A percentile compares a stretch with the other conserved stretches of the same genome.
Conservation (phyloP, 2,888 invertebrate species). For the Phyllotreta cruciferae region DNA sequence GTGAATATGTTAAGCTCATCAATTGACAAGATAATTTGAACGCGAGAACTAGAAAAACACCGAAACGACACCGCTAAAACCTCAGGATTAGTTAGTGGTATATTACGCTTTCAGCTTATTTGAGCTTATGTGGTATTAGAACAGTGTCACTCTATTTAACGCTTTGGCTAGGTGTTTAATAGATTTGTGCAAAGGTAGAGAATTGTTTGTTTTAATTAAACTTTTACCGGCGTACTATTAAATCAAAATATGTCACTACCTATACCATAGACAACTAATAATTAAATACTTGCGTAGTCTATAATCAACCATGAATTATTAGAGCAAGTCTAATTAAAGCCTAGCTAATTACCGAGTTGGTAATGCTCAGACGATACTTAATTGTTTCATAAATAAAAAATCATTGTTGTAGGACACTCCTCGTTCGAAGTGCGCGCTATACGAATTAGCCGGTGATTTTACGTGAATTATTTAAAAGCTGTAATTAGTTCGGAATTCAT, state of each 20-base stretch:
- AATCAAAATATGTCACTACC: too few species aligned
- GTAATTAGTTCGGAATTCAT: constrained; percentile 23
- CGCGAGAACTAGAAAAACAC: constrained; percentile 37
- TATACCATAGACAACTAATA: background rate
- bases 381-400: constrained; percentile 39
- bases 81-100: constrained; percentile 47
- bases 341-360: constrained; percentile 20
- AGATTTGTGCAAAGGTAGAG: background rate
- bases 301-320: constrained; percentile 39
- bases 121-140: constrained; percentile 44
- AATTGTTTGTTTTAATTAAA: background rate
- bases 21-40: constrained; percentile 44
- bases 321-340: constrained; percentile 39
- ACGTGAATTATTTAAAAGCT: constrained; percentile 26
- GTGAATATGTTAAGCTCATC: constrained; percentile 30
- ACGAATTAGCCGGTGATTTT: constrained; percentile 21
- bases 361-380: constrained; percentile 27
- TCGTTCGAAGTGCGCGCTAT: constrained; percentile 27
- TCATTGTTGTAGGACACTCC: constrained; percentile 38
- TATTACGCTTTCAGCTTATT: constrained; percentile 46
- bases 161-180: background rate
- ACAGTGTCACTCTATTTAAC: constrained; percentile 22
- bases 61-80: constrained; percentile 42
- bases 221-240: background rate
- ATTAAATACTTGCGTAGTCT: constrained; percentile 16